Evolutionary conservation across 2,113 vertebrate species (phyloP).

Genomic region (Redunca redunca): DNA sequence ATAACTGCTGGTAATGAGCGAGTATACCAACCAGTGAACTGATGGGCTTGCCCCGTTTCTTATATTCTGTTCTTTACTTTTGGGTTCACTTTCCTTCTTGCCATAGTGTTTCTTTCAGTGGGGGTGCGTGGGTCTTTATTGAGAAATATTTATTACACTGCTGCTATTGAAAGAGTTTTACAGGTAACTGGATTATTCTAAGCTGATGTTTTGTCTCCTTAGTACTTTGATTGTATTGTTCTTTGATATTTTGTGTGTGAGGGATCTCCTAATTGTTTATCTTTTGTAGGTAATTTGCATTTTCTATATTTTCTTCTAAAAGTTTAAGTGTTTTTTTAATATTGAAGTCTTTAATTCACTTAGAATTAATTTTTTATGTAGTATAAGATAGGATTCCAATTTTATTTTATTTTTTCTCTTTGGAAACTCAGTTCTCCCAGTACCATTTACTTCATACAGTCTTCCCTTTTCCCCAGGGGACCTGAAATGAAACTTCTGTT

Average conservation of each 20-base stretch:
- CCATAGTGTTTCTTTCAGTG: neutral
- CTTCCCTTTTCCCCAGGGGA: neutral
- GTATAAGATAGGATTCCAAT: neutral
- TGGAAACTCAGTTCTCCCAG: neutral
- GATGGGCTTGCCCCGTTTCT: neutral
- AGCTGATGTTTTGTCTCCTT: neutral
- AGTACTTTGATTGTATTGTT: neutral
- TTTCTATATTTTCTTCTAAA: neutral
- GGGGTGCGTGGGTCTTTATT: neutral
- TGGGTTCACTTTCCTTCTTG: neutral
- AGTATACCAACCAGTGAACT: neutral
- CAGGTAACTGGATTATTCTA: neutral
- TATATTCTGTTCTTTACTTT: neutral
- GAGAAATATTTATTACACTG: neutral
- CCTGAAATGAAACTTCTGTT: neutral
- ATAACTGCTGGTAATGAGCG: neutral
- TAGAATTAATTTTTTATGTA: neutral
- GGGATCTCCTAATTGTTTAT: neutral
- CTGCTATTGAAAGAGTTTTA: neutral
- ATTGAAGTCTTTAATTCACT: neutral
- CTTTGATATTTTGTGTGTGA: slow-evolving; percentile 3
- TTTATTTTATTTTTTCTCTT: neutral
- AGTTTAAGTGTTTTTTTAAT: neutral
- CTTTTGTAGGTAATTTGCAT: neutral
- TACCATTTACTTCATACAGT: neutral